Base-by-base conservation (phyloP, 92 coral and sea anemone species). In the Porites rus region DNA sequence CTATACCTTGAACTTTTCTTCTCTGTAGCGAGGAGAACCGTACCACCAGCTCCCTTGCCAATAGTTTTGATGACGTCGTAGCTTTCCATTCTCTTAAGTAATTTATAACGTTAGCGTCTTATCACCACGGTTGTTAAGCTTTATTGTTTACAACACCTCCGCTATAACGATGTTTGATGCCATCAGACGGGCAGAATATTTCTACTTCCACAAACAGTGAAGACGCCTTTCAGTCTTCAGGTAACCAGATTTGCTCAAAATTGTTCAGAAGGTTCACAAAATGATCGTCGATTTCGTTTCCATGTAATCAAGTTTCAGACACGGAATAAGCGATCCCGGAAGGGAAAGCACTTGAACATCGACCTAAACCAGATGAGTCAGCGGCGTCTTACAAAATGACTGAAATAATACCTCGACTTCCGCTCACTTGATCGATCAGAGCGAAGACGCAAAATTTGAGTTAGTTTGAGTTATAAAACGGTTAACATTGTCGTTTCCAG, bases 41-140 rank as follows among this genome's bases (percentile, higher is more conserved):
- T 90, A 31, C 99, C 99, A 21, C 98, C 92, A 7, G 93, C 95
- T 38, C 99, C 99, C 84, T 84, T 89, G 4, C 99, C 99, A 19
- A 97, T 87, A 4, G 93, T 86, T 51, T 81, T 80, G 9, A 95
- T 59, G 51, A 95, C 90, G 60, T 95, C 96, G 73, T 91, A 97
- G n/a, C 79, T 87, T 51, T 97, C 99, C 98, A 97, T 97, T 7
- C 16, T 16, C 9, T 46, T 16, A 16, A 50, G 28, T 25, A 25
- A 25, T 2, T 25, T 25, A 51, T n/a, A 82, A 72, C 28, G 0
- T 62, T 74, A 52, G 18, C 9, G 56, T 58, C 61, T 21, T 65
- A 65, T 12, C 64, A 38, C 13, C 2, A 20, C 13, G 43, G 46
- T 17, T 38, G 86, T 51, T 6, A 16, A 6, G 17, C n/a, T 66